phyloP scores from a whole-genome alignment of 2,113 vertebrate species.

The Atlantisia rogersi region DNA sequence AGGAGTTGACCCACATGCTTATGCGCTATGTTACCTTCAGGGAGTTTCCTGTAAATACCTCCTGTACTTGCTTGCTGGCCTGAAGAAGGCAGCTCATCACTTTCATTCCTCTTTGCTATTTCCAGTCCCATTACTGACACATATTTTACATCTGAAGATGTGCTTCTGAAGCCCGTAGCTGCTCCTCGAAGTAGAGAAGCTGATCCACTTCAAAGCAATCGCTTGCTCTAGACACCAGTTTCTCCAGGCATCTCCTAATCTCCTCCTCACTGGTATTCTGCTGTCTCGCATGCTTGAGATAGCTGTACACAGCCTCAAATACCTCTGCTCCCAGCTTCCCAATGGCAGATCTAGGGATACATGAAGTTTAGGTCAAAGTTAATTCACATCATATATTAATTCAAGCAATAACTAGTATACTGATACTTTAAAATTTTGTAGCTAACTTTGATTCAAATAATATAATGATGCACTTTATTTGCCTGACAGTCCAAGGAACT shows the following conservation, averaged over 20 bases:
- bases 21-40: background rate
- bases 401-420: background rate
- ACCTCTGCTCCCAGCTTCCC: constrained; percentile 74
- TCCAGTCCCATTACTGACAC: background rate
- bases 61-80: background rate
- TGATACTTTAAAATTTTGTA: background rate
- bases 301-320: constrained; percentile 79
- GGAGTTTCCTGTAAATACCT: background rate
- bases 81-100: background rate
- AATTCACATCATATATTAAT: background rate
- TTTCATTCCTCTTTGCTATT: background rate
- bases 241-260: constrained; percentile 63
- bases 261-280: constrained; percentile 66
- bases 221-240: constrained; percentile 63
- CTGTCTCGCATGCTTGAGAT: constrained; percentile 74
- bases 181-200: constrained; percentile 85
- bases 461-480: background rate
- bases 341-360: constrained; percentile 71
- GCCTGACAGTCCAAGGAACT: background rate
- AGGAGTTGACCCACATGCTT: too few relatives aligned
- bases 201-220: constrained; percentile 85
- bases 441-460: background rate
- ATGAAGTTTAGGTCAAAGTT: background rate
- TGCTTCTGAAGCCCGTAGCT: constrained; percentile 51
- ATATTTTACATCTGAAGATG: background rate